These are phyloP conservation scores for Tetranychus piercei DNA, from an alignment of 2,888 invertebrate species.

Conservation along the genomic window DNA sequence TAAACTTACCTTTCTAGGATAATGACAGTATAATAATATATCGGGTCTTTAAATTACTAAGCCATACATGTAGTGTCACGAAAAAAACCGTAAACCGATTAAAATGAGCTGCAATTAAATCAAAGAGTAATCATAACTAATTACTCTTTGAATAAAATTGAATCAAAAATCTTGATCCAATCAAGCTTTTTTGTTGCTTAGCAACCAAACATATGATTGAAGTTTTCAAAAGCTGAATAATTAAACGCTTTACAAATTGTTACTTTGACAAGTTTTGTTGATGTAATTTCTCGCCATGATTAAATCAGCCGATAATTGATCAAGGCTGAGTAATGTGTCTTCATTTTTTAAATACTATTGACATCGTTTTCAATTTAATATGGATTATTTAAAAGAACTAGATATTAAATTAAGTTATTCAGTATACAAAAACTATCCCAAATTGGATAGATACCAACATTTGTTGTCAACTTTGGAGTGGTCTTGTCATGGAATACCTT, in stretches of 20 bases:
- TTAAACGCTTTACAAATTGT: too few relatives aligned
- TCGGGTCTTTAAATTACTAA: too few relatives aligned
- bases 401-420: conserved; percentile 1
- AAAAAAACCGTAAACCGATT: too few relatives aligned
- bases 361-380: not conserved
- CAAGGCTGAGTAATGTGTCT: too few relatives aligned
- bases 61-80: too few relatives aligned
- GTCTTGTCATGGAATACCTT: conserved; percentile 71
- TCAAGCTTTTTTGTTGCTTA: not conserved
- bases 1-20: too few relatives aligned
- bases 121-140: too few relatives aligned
- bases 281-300: too few relatives aligned
- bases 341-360: not conserved
- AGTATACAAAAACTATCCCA: not conserved
- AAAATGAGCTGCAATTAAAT: too few relatives aligned
- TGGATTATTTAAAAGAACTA: not conserved
- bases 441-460: not conserved
- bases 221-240: not conserved
- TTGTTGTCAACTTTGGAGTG: conserved; percentile 42
- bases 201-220: not conserved
- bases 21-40: too few relatives aligned
- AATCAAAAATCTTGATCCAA: not conserved
- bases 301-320: conserved; percentile 41
- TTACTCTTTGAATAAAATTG: too few relatives aligned
- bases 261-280: too few relatives aligned